Evolutionary conservation across 1,140 invertebrate genomes (phyloP).

Genomic region (Ceratoteleas bidentatus): DNA sequence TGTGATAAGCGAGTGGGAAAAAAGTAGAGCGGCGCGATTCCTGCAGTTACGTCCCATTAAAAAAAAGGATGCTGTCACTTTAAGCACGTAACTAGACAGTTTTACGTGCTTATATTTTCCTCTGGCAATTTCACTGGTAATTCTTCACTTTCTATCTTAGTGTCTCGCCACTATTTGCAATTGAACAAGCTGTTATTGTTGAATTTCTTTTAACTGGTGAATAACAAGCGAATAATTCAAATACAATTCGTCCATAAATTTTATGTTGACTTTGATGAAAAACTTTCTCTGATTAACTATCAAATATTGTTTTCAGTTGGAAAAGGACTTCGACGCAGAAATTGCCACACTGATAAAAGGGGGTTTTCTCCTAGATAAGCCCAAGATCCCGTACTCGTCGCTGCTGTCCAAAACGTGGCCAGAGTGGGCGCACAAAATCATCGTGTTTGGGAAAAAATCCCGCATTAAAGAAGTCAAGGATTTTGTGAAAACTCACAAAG

Average conservation of each 20-base stretch:
- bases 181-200: too few species aligned
- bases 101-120: too few species aligned
- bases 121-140: neutral
- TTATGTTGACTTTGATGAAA: neutral
- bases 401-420: neutral
- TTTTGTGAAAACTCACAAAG: neutral
- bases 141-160: neutral
- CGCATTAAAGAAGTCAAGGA: neutral
- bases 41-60: too few species aligned
- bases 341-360: neutral
- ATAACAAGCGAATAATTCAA: neutral
- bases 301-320: neutral
- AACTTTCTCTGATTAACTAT: neutral
- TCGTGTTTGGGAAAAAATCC: neutral
- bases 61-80: too few species aligned
- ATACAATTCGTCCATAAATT: neutral
- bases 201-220: too few species aligned
- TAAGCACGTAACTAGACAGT: too few species aligned
- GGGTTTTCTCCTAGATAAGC: neutral
- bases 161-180: too few species aligned
- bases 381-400: neutral
- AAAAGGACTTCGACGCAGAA: neutral
- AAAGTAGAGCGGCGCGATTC: too few species aligned
- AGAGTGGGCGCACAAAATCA: neutral
- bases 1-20: too few species aligned